Evolutionary conservation across 2,113 vertebrate species (phyloP).

Genomic region (Sitta europaea): DNA sequence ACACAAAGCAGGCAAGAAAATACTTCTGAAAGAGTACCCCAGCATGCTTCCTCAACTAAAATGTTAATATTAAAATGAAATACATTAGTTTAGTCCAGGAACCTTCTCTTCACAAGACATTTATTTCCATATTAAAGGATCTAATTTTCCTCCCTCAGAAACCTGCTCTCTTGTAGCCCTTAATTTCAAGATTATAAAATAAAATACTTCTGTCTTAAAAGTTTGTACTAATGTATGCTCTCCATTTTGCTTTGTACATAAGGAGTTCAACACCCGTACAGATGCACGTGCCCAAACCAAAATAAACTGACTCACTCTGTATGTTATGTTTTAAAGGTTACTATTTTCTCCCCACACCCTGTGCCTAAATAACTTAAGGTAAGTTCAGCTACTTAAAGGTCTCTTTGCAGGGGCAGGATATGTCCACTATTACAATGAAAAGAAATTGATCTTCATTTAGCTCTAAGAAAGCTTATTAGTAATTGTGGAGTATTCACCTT

Average conservation of each 20-base stretch:
- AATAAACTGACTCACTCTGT: neutral
- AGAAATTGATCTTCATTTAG: slow-evolving; percentile 57
- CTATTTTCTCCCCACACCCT: neutral
- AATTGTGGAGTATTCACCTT: slow-evolving; percentile 86
- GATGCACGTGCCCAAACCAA: neutral
- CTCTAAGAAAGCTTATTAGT: slow-evolving; percentile 74
- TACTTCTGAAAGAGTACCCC: neutral
- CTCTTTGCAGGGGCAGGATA: neutral
- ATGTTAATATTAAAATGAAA: neutral
- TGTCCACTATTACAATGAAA: slow-evolving; percentile 8
- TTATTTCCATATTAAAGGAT: slow-evolving; percentile 27
- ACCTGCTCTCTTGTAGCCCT: neutral
- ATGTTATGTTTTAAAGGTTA: neutral
- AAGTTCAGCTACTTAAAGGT: slow-evolving; percentile 21
- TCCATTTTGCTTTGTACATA: neutral
- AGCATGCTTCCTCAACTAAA: slow-evolving; percentile 16
- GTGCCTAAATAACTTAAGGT: neutral
- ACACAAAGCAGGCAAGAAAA: slow-evolving; percentile 18
- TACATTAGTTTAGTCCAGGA: neutral
- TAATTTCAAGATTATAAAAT: slow-evolving; percentile 20
- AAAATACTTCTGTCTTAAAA: neutral
- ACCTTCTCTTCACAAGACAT: slow-evolving; percentile 26
- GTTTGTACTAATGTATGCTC: neutral
- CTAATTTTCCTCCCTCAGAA: slow-evolving; percentile 25
- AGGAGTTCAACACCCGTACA: neutral